Conservation (phyloP, 2,113 vertebrate species). For the Reinhardtius hippoglossoides region DNA sequence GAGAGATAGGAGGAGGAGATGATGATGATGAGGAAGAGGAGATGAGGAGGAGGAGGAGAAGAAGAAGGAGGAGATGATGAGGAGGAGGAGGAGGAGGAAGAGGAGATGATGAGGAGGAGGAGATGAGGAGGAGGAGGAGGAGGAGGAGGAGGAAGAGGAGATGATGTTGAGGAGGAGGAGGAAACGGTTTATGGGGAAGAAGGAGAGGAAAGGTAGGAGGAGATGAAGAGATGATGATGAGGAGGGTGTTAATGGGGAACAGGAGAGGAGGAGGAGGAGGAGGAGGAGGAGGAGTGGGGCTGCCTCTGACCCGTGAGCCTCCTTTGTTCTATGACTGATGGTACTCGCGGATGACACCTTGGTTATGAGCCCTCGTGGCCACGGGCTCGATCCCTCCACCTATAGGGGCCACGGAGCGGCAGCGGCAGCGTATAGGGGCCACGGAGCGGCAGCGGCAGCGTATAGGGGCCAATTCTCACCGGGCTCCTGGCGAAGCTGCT, state of each 20-base stretch:
- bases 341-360: constrained; percentile 44
- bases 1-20: too few relatives aligned
- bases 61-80: too few relatives aligned
- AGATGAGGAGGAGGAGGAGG: too few relatives aligned
- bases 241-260: constrained; percentile 36
- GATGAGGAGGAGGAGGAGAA: too few relatives aligned
- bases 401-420: constrained; percentile 40
- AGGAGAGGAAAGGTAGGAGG: too few relatives aligned
- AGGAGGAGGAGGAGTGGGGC: neutral
- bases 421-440: constrained; percentile 21
- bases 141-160: too few relatives aligned
- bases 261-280: neutral
- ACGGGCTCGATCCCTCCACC: constrained; percentile 49
- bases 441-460: too few relatives aligned
- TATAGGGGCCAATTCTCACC: constrained; percentile 37
- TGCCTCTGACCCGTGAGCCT: constrained; percentile 40
- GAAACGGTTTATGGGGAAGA: too few relatives aligned
- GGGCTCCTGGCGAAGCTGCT: constrained; percentile 49
- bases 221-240: constrained; percentile 6
- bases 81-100: too few relatives aligned
- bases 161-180: too few relatives aligned
- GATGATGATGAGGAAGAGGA: too few relatives aligned
- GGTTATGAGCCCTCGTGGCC: constrained; percentile 49
- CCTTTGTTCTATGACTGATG: constrained; percentile 73
- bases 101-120: too few relatives aligned